These are phyloP conservation scores for Argyresthia goedartella DNA, from an alignment of 2,888 invertebrate species.

Conservation along the genomic window DNA sequence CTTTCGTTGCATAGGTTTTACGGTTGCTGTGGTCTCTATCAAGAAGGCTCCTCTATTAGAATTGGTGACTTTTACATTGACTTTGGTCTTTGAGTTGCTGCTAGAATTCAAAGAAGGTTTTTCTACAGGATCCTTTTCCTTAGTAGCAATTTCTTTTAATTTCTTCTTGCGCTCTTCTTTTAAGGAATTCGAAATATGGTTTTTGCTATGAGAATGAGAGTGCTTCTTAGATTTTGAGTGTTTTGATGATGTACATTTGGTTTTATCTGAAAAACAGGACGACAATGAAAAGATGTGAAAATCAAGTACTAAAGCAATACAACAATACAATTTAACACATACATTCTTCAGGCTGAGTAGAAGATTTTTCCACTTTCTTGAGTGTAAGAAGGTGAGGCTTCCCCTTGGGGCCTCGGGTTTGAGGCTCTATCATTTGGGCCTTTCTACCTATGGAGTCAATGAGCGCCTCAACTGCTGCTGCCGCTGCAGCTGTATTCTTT, in stretches of 20 bases:
- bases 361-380: neutral
- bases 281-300: no score
- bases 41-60: conserved; percentile 71
- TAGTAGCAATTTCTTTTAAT: conserved; percentile 60
- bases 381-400: neutral
- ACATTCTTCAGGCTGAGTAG: neutral
- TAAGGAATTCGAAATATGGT: conserved; percentile 29
- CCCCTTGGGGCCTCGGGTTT: conserved; percentile 13
- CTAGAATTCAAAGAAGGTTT: conserved; percentile 9
- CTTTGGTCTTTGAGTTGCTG: conserved; percentile 20
- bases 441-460: conserved; percentile 22
- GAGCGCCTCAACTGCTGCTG: conserved; percentile 6
- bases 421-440: conserved; percentile 38
- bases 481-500: conserved; percentile 6
- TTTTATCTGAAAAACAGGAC: conserved; percentile 18
- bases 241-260: conserved; percentile 18
- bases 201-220: conserved; percentile 16
- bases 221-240: conserved; percentile 22
- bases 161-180: conserved; percentile 61
- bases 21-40: conserved; percentile 29
- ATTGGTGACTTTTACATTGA: conserved; percentile 57
- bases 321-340: neutral
- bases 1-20: conserved; percentile 33
- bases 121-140: conserved; percentile 25
- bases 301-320: neutral